A percentile compares a stretch with the other conserved stretches of the same genome.
Conservation (phyloP, 1,140 invertebrate genomes). For the Drosophila takahashii region DNA sequence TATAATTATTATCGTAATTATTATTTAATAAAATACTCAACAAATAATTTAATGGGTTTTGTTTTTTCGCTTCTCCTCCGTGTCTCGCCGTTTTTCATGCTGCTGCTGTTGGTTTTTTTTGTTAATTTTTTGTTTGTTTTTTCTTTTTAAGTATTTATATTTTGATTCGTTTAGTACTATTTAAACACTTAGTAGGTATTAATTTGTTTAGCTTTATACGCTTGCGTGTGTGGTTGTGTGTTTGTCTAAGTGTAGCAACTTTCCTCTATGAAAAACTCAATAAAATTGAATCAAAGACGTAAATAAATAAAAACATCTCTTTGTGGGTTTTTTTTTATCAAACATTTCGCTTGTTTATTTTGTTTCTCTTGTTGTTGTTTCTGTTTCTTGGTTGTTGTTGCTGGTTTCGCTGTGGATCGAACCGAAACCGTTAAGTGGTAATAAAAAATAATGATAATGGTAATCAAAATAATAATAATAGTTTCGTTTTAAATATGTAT, state of each 20-base stretch:
- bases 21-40: constrained; percentile 80
- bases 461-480: constrained; percentile 46
- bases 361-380: constrained; percentile 50
- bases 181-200: constrained; percentile 76
- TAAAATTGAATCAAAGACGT: constrained; percentile 13
- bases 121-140: constrained; percentile 23
- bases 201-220: constrained; percentile 51
- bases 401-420: constrained; percentile 34
- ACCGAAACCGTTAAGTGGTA: constrained; percentile 47
- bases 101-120: constrained; percentile 4
- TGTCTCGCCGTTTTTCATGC: constrained; percentile 12
- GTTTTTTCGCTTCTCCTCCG: constrained; percentile 27
- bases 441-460: constrained; percentile 45
- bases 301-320: constrained; percentile 27
- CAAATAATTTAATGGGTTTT: constrained; percentile 70
- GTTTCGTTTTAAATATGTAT: constrained; percentile 38
- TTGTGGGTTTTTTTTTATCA: constrained; percentile 44
- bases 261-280: constrained; percentile 11
- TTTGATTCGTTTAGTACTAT: constrained; percentile 69
- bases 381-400: constrained; percentile 31
- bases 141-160: constrained; percentile 49
- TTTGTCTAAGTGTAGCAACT: constrained; percentile 14
- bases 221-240: constrained; percentile 13
- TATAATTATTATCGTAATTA: constrained; percentile 64
- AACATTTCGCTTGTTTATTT: constrained; percentile 71